Evolutionary conservation across 1,140 invertebrate species (phyloP), one percentile per base, ranked within the genome.

Genomic region (Diorhabda carinulata): DNA sequence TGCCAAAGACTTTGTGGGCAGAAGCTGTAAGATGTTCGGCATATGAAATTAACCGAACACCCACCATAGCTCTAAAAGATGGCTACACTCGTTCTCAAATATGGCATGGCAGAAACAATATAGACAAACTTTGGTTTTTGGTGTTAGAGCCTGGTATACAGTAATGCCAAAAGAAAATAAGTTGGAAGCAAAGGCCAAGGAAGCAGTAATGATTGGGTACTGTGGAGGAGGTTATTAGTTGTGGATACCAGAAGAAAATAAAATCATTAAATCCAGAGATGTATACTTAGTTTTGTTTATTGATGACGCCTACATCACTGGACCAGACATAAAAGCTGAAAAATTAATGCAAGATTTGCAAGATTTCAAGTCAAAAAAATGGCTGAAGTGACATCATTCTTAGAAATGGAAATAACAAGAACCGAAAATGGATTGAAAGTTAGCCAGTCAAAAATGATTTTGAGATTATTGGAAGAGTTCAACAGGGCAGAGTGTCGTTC

Each of bases 231-330:
- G 25, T 25, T 25, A 25, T 25, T 25, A 25, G 25, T 25, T 25
- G 25, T 25, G 25, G 25, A 25, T 25, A 0, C 25, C 25, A 25
- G 25, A 25, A 25, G 25, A 25, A 25, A 25, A 25, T 25, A 25
- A 25, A 25, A 1, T 25, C 25, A 25, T 25, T 25, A 25, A 25
- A 25, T 25, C 25, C 25, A 25, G 25, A 25, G 25, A 57, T 25
- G 45, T 68, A 40, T 62, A 57, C 56, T 64, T 62, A 45, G 52
- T 68, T 42, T 43, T 68, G 10, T 68, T 68, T 68, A 6, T 3
- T 10, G 9, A 63, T 52, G 47, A 68, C 45, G 44, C 57, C 0
- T 52, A 56, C 9, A 58, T 58, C 52, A 66, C 42, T 43, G 56
- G 64, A 43, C 52, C 64, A 66, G 64, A 58, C 41, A 6, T 5